Evolutionary conservation across 1,140 invertebrate genomes (phyloP), one percentile per base, ranked within the genome.

Genomic region (Meloidogyne hapla): DNA sequence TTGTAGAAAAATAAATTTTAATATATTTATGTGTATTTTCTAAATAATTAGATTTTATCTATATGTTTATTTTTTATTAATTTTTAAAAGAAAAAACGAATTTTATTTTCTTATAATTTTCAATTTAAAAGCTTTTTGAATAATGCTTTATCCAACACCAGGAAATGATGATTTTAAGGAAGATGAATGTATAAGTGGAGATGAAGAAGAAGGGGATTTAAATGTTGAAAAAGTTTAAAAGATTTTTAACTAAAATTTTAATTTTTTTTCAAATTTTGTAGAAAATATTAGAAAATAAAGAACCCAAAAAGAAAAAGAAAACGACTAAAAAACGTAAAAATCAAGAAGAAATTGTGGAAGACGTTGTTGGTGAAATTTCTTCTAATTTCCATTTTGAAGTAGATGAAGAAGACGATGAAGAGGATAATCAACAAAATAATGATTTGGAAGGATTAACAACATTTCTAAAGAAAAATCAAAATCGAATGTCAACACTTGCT

Each of bases 401-500:
- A 21, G 71, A 73, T n/a, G 10, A 28, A 15, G 69, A 21, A 4
- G 21, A 15, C 5, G 18, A 56, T 12, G 21, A 12, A 26, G 21
- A 40, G 21, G 8, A 23, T 63, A 38, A n/a, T 61, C 45, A n/a
- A 25, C 13, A 13, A 2, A 61, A 63, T 38, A 64, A 73, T 38
- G 33, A 73, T 25, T 26, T 73, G 21, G 71, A 63, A 26, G 71
- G 71, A 33, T 64, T 73, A 13, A 42, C 56, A 38, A 61, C 33
- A 13, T 73, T 73, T 64, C 18, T 73, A 33, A 73, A 73, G 56
- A 26, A 63, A 63, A 73, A 73, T 64, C 28, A 64, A 25, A 8
- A 38, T 33, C n/a, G 21, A 1, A 33, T 38, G 23, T 63, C 71
- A 38, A 73, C 28, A 38, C 56, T 73, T 28, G 56, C 23, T 21